Evolutionary conservation across 2,113 vertebrate genomes (phyloP).

Genomic region (Oxygymnocypris stewartii): DNA sequence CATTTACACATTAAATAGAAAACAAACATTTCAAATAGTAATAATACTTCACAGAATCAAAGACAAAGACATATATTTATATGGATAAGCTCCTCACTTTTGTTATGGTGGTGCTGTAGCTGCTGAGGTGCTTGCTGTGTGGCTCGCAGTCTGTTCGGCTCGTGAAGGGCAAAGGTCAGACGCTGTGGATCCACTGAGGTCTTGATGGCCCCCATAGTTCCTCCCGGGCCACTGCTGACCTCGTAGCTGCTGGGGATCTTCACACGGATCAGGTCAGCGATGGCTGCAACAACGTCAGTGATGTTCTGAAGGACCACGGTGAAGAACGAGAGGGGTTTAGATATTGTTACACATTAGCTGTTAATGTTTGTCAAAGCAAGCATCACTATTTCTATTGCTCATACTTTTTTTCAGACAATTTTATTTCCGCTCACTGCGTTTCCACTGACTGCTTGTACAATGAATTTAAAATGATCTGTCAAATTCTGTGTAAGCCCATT

Average conservation of each 20-base stretch:
- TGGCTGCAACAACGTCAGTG: constrained; percentile 83
- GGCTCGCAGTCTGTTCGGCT: constrained; percentile 60
- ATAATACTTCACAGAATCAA: neutral
- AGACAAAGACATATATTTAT: too few relatives aligned
- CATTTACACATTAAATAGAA: neutral
- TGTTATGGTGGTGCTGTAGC: constrained; percentile 74
- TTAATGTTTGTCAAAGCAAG: neutral
- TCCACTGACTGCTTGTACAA: neutral
- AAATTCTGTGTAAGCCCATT: neutral
- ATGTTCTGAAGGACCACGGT: constrained; percentile 78
- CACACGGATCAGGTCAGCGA: constrained; percentile 87
- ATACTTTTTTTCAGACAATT: neutral
- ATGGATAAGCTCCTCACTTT: constrained; percentile 76
- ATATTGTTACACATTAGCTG: neutral
- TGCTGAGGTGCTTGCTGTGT: constrained; percentile 65
- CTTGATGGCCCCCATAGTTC: constrained; percentile 55
- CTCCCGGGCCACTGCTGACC: constrained; percentile 83
- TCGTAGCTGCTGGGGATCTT: constrained; percentile 87
- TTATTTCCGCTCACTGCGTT: neutral
- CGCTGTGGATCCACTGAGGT: constrained; percentile 64
- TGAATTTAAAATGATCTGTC: neutral
- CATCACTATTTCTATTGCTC: neutral
- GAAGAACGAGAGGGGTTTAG: neutral
- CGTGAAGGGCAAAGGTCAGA: constrained; percentile 58
- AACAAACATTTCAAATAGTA: neutral